Evolutionary conservation across 2,797 vertebrate species (phyloP).

Genomic region (Clarias fuscus): DNA sequence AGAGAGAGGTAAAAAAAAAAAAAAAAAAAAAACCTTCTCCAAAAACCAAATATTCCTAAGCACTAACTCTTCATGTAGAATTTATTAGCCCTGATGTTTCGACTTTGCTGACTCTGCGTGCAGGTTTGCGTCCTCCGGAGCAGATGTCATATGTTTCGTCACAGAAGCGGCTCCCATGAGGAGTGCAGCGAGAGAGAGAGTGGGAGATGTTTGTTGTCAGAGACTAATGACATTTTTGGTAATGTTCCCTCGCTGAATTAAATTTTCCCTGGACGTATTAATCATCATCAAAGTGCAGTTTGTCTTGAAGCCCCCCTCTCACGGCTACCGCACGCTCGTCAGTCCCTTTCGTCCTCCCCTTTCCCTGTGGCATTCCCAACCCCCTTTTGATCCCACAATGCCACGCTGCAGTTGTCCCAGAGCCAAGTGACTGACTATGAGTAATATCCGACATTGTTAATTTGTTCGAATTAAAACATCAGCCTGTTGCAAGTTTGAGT

Average conservation of each 20-base stretch:
- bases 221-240: conserved; percentile 70
- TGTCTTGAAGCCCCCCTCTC: conserved; percentile 56
- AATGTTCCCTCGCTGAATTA: conserved; percentile 77
- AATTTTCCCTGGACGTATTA: conserved; percentile 75
- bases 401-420: conserved; percentile 56
- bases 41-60: background rate
- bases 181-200: conserved; percentile 59
- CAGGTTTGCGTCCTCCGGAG: conserved; percentile 37
- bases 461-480: background rate
- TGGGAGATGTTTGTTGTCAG: conserved; percentile 72
- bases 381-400: conserved; percentile 51
- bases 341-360: conserved; percentile 6
- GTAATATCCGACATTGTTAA: background rate
- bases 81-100: background rate
- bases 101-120: conserved; percentile 23
- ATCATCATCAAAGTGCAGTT: conserved; percentile 74
- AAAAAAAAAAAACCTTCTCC: no score
- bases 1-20: background rate
- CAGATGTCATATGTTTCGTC: conserved; percentile 56
- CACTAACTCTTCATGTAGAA: background rate
- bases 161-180: conserved; percentile 51
- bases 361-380: conserved; percentile 41
- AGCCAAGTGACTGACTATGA: conserved; percentile 59
- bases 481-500: background rate
- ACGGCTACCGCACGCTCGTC: background rate